Conservation (phyloP, 2,113 vertebrate genomes). For the Poeciliopsis retropinna region DNA sequence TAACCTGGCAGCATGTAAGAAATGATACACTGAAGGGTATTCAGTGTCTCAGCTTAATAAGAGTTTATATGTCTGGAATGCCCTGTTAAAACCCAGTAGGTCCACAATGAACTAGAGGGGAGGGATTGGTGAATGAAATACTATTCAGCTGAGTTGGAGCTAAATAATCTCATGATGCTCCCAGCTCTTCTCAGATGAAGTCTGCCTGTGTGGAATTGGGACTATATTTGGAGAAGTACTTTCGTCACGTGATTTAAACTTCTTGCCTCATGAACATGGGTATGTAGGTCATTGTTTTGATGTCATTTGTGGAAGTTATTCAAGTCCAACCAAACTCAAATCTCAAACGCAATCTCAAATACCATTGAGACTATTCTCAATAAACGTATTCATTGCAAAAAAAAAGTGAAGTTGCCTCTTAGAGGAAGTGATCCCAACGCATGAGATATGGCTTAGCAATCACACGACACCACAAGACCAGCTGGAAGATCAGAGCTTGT, state of each 20-base stretch:
- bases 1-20: constrained; percentile 25
- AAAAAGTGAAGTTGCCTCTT: constrained; percentile 2
- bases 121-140: constrained; percentile 43
- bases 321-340: background rate
- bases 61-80: constrained; percentile 50
- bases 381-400: constrained; percentile 6
- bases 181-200: constrained; percentile 23
- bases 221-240: constrained; percentile 66
- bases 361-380: background rate
- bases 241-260: constrained; percentile 21
- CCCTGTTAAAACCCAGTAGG: constrained; percentile 41
- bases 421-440: constrained; percentile 22
- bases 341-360: background rate
- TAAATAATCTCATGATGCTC: constrained; percentile 42
- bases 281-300: constrained; percentile 12
- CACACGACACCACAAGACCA: constrained; percentile 61
- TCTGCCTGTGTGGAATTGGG: constrained; percentile 25
- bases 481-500: constrained; percentile 54
- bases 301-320: background rate
- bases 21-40: constrained; percentile 24
- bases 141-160: constrained; percentile 37
- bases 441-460: constrained; percentile 59
- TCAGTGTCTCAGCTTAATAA: constrained; percentile 20
- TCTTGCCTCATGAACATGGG: constrained; percentile 17
- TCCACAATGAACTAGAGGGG: constrained; percentile 23